These are phyloP conservation scores for Oreotrochilus melanogaster DNA, from an alignment of 2,113 vertebrate species.

Conservation along the genomic window DNA sequence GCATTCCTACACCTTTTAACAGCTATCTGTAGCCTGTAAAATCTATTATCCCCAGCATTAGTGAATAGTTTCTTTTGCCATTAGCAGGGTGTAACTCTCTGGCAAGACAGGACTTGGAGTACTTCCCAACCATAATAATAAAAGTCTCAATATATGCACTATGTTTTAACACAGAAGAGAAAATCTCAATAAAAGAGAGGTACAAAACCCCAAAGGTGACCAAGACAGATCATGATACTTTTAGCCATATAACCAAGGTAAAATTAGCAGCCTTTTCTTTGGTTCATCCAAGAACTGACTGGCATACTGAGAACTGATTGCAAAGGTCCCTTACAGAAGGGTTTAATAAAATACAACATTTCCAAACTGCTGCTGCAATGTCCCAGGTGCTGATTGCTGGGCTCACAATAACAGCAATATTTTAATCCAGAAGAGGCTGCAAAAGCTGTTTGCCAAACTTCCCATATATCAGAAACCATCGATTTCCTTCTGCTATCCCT, in stretches of 20 bases:
- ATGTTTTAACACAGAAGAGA: background rate
- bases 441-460: background rate
- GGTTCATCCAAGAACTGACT: background rate
- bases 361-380: background rate
- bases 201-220: background rate
- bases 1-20: background rate
- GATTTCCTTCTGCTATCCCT: background rate
- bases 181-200: background rate
- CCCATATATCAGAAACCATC: background rate
- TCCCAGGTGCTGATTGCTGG: background rate
- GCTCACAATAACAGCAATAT: background rate
- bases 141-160: background rate
- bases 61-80: background rate
- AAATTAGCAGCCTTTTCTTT: background rate
- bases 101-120: slow-evolving; percentile 6
- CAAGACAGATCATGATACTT: background rate
- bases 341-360: background rate
- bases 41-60: background rate
- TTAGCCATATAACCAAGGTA: background rate
- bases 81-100: slow-evolving; percentile 32
- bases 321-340: background rate
- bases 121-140: background rate
- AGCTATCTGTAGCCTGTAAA: background rate
- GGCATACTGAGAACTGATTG: background rate
- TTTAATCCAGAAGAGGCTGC: background rate